Evolutionary conservation across 2,113 vertebrate species (phyloP), one percentile per base, ranked within the genome.

Genomic region (Xyrauchen texanus): DNA sequence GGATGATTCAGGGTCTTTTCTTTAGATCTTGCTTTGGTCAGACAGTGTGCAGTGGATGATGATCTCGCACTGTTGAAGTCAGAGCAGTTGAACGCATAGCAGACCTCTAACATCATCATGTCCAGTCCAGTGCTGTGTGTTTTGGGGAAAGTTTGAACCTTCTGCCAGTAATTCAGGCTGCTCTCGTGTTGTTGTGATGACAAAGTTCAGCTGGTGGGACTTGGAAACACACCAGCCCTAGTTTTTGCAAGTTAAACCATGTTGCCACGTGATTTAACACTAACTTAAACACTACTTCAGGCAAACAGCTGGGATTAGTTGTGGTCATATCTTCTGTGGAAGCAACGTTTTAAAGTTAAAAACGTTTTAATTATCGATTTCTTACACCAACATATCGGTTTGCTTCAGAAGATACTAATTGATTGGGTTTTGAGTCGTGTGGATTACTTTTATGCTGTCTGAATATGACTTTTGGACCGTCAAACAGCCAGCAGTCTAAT

Each of bases 211-310:
- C 21, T 34, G 21, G 55, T 13, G 72, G 9, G 44, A 61, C 70
- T 55, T 10, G 15, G 15, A 63, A 49, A 13, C 44, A 16, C 21
- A 34, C 21, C 3, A 34, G 21, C 21, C 21, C 21, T 34, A 34
- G 21, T 3, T 34, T 34, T 34, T 7, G 53, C 53, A 42, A 42
- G 45, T 62, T 42, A 8, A 11, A 21, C 4, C 8, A 6, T 16
- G 34, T 52, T 65, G 62, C 73, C 73, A 76, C 73, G 61, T 76
- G 49, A 65, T 55, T 34, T 34, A 34, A 34, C 21, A 34, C 21
- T 1, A 34, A 34, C 72, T 45, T 65, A 15, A 5, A 5, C 13
- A 10, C 7, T 15, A 76, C 62, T 61, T n/a, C 7, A n/a, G 5
- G 12, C 9, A 58, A 8, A 34, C 61, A 34, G 15, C 21, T 62